phyloP scores from a whole-genome alignment of 2,797 vertebrate species.

The Phrynocephalus guinanensis region DNA sequence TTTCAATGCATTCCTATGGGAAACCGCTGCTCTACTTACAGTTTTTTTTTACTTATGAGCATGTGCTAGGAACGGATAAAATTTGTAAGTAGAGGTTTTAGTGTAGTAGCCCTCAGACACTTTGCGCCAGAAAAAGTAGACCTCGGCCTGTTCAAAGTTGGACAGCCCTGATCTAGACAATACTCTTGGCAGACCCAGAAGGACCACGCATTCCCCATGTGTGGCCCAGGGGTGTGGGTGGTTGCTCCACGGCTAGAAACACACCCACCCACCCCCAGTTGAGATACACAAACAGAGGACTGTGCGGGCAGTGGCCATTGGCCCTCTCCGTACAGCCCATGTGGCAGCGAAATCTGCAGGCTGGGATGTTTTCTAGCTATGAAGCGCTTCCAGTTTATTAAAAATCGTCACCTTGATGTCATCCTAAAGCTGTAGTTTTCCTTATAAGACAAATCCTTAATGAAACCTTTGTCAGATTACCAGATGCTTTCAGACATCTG shows the following conservation, averaged over 20 bases:
- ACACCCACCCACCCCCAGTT: no score
- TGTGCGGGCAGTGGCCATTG: not conserved
- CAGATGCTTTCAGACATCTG: not conserved
- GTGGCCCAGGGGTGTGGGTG: not conserved
- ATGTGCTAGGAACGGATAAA: no score
- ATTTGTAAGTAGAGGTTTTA: no score
- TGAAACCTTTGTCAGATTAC: not conserved
- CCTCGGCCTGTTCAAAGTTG: no score
- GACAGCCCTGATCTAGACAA: no score
- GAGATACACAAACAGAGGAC: not conserved
- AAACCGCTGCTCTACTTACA: no score
- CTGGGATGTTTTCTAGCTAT: not conserved
- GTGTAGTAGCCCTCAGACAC: no score
- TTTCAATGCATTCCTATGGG: no score
- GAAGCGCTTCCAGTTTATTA: not conserved
- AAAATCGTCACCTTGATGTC: not conserved
- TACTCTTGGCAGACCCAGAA: not conserved
- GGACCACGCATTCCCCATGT: not conserved
- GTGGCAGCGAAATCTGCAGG: not conserved
- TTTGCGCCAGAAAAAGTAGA: no score
- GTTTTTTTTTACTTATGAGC: no score
- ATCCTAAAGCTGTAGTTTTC: rapidly evolving
- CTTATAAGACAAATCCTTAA: conserved; percentile 6
- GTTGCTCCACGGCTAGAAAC: not conserved
- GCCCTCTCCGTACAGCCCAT: no score